Percentiles rank a stretch among this genome's conserved stretches.
Conservation (phyloP, 2,888 invertebrate genomes). For the Brachylomia viminalis region DNA sequence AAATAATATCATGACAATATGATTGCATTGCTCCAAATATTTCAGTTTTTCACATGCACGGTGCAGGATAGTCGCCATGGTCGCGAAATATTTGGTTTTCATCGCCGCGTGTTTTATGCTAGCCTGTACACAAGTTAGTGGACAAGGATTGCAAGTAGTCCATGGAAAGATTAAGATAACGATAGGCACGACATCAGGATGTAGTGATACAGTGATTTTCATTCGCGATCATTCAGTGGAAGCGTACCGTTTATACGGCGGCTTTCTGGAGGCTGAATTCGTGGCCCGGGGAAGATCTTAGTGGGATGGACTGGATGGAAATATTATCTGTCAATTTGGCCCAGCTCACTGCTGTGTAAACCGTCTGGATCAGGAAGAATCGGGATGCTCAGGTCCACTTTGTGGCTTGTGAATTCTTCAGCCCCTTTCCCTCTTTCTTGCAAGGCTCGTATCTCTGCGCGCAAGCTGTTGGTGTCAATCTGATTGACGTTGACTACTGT, state of each 20-base stretch:
- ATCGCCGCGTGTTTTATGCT: constrained; percentile 57
- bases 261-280: constrained; percentile 82
- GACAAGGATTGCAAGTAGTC: constrained; percentile 68
- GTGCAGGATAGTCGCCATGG: constrained; percentile 66
- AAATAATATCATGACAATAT: constrained; percentile 47
- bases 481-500: constrained; percentile 79
- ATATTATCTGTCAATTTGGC: constrained; percentile 78
- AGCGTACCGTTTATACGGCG: constrained; percentile 76
- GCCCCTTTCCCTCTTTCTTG: constrained; percentile 71
- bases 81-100: constrained; percentile 54
- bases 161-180: constrained; percentile 83
- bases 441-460: constrained; percentile 79
- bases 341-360: constrained; percentile 84
- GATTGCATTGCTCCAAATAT: constrained; percentile 26
- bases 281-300: constrained; percentile 85
- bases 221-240: constrained; percentile 74
- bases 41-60: constrained; percentile 58
- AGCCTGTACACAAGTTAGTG: constrained; percentile 46
- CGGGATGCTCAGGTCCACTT: constrained; percentile 81
- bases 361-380: constrained; percentile 75
- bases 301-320: constrained; percentile 60
- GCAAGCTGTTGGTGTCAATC: constrained; percentile 73
- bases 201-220: constrained; percentile 79
- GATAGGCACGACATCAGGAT: constrained; percentile 80
- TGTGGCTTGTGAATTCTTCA: constrained; percentile 82